phyloP scores from a whole-genome alignment of 2,113 vertebrate genomes.

The Columba livia region DNA sequence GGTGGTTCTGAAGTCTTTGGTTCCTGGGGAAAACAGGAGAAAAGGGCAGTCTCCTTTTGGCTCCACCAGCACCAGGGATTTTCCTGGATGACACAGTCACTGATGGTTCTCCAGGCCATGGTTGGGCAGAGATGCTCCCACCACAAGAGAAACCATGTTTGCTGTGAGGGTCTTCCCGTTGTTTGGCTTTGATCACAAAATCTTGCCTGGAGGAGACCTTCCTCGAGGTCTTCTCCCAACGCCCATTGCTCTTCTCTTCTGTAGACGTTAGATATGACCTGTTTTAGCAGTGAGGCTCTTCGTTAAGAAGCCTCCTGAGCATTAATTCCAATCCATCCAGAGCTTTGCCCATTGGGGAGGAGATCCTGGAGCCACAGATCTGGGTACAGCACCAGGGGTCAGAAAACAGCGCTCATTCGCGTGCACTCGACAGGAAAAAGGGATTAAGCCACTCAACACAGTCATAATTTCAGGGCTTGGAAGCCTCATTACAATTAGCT shows the following conservation, averaged over 20 bases:
- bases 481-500: slow-evolving; percentile 14
- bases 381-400: background rate
- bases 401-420: background rate
- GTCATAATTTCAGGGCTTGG: background rate
- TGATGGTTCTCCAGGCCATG: background rate
- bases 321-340: background rate
- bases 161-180: background rate
- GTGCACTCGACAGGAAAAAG: background rate
- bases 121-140: background rate
- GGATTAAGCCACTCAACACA: background rate
- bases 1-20: background rate
- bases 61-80: background rate
- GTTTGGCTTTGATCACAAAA: background rate
- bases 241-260: background rate
- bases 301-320: background rate
- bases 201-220: background rate
- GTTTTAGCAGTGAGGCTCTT: background rate
- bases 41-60: background rate
- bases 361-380: background rate
- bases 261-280: too few relatives aligned
- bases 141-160: background rate
- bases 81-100: background rate
- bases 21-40: background rate
- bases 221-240: background rate
- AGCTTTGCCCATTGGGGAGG: background rate